phyloP scores from a whole-genome alignment of 2,888 invertebrate species.

The Conomelus anceps region DNA sequence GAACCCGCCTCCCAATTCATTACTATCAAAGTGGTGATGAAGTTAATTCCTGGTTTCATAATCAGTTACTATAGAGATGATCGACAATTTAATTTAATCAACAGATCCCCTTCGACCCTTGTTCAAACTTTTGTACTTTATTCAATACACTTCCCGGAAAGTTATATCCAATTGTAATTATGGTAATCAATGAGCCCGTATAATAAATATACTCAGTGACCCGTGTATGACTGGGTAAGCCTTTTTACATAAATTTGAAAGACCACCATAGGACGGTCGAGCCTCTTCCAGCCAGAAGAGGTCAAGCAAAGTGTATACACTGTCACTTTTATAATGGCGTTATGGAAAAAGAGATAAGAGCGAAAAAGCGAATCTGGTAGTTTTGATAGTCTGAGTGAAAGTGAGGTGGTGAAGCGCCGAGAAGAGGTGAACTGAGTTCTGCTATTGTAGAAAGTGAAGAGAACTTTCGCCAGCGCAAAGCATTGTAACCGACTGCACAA shows the following conservation, averaged over 20 bases:
- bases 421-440: background rate
- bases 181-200: background rate
- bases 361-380: background rate
- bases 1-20: background rate
- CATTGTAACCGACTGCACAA: constrained; percentile 3
- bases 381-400: background rate
- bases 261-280: background rate
- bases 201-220: background rate
- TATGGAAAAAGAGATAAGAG: background rate
- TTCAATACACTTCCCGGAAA: background rate
- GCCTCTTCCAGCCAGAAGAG: background rate
- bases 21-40: background rate
- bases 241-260: background rate
- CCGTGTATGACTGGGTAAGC: background rate
- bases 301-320: background rate
- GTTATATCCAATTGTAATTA: background rate
- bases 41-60: background rate
- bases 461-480: background rate
- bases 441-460: constrained; percentile 3
- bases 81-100: background rate
- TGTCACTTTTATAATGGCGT: background rate
- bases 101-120: background rate
- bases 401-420: background rate
- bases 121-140: background rate
- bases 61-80: background rate